These are phyloP conservation scores for Muraenolepis orangiensis DNA, from an alignment of 2,797 vertebrate genomes.

Conservation along the genomic window DNA sequence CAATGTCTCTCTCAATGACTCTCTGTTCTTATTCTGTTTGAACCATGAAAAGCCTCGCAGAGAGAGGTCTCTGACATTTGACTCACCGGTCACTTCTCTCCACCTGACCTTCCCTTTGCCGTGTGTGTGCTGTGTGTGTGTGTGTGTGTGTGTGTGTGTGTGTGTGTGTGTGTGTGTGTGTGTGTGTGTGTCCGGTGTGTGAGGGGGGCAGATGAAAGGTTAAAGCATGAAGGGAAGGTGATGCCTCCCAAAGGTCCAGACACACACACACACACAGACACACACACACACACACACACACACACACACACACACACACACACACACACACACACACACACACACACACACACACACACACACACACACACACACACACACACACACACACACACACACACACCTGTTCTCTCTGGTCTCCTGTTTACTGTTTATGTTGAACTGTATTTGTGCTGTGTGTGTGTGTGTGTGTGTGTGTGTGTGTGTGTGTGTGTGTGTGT, in stretches of 20 bases:
- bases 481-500: constrained; percentile 9
- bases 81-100: constrained; percentile 4
- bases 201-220: not conserved
- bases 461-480: constrained; percentile 1
- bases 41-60: constrained; percentile 33
- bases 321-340: no score
- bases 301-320: no score
- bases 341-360: no score
- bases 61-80: constrained; percentile 40
- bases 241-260: no score
- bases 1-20: not conserved
- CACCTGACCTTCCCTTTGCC: constrained; percentile 40
- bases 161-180: constrained; percentile 4
- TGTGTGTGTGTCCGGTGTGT: constrained; percentile 8
- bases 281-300: no score
- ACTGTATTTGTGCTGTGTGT: constrained; percentile 22
- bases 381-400: no score
- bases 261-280: no score
- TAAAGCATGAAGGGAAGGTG: not conserved
- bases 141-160: constrained; percentile 26
- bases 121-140: constrained; percentile 8
- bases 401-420: not conserved
- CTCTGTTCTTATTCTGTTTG: constrained; percentile 10
- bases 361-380: not conserved
- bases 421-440: not conserved